Evolutionary conservation across 2,888 invertebrate genomes (phyloP).

Genomic region (Callimorpha dominula): DNA sequence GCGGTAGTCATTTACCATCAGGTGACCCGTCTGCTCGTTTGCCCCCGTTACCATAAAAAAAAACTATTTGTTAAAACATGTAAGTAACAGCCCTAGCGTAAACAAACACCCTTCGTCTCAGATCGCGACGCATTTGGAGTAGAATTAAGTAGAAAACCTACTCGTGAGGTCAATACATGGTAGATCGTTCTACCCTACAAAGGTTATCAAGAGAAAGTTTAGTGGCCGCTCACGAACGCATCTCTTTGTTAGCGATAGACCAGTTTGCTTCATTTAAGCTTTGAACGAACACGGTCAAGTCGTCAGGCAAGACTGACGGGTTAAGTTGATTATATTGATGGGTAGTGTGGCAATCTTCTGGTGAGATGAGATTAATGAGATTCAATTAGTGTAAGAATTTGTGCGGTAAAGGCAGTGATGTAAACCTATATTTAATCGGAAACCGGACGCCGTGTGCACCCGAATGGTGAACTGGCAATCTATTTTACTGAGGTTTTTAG

Average conservation of each 20-base stretch:
- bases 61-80: no score
- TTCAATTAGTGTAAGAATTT: constrained; percentile 45
- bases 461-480: not conserved
- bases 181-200: constrained; percentile 65
- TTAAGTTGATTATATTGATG: constrained; percentile 18
- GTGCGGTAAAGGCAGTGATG: constrained; percentile 8
- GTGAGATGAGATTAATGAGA: constrained; percentile 38
- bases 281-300: constrained; percentile 26
- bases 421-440: not conserved
- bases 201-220: constrained; percentile 81
- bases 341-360: constrained; percentile 24
- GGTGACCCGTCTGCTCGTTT: no score
- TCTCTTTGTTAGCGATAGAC: constrained; percentile 58
- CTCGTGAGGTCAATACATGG: constrained; percentile 72
- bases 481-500: not conserved
- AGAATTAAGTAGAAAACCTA: constrained; percentile 69
- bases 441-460: not conserved
- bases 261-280: constrained; percentile 20
- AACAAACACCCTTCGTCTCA: constrained; percentile 36
- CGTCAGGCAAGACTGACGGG: constrained; percentile 23
- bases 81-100: constrained; percentile 29
- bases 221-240: constrained; percentile 63
- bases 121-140: constrained; percentile 54
- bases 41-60: no score
- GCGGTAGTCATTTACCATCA: no score